Conservation (phyloP, 2,113 vertebrate genomes). For the Python bivittatus region DNA sequence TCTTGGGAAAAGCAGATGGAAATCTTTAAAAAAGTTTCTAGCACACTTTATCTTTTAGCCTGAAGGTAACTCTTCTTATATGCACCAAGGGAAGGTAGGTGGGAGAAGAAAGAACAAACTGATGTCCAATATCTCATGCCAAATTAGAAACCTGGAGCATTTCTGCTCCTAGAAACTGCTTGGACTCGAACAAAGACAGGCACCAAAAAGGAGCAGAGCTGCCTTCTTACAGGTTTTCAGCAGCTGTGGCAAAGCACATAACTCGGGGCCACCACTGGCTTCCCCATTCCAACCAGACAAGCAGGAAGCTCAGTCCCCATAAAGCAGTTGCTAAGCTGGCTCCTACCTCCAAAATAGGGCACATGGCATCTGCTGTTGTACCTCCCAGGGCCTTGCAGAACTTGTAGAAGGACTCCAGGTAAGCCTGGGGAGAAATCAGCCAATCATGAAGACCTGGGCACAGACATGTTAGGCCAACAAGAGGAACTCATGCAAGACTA, state of each 20-base stretch:
- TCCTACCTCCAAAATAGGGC: conserved; percentile 94
- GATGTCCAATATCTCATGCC: not conserved
- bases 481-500: not conserved
- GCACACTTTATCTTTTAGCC: not conserved
- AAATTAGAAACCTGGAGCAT: not conserved
- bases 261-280: too few relatives aligned
- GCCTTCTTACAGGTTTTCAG: not conserved
- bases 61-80: not conserved
- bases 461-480: not conserved
- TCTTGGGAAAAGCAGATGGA: too few relatives aligned
- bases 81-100: not conserved
- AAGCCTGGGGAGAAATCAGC: conserved; percentile 76
- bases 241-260: not conserved
- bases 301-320: not conserved
- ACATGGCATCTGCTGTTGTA: conserved; percentile 96
- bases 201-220: not conserved
- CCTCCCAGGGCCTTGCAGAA: conserved; percentile 94
- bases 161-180: not conserved
- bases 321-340: not conserved
- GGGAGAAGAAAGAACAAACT: not conserved
- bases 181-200: not conserved
- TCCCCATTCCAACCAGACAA: not conserved
- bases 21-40: not conserved
- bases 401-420: conserved; percentile 97
- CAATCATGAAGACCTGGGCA: not conserved